Evolutionary conservation across 2,888 invertebrate species (phyloP), one percentile per base, ranked within the genome.

Genomic region (Crepidodera aurea): DNA sequence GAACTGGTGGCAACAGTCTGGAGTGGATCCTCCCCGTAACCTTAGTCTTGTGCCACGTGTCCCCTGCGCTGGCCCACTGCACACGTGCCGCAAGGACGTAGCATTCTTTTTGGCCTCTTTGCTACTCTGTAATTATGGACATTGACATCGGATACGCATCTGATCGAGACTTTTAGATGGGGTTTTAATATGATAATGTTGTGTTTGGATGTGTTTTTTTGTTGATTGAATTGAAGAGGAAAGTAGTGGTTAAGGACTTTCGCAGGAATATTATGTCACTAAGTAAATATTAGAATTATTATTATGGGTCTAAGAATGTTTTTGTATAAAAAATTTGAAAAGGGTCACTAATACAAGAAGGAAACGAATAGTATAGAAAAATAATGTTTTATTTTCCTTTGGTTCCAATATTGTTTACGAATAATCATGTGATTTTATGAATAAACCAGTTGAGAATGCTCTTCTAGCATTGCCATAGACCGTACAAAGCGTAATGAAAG

Each of bases 61-160:
- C 61, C 16, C 44, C 50, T 53, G 56, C 51, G 19, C 58, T 34
- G 32, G 55, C 60, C 64, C 44, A 58, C 63, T 53, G 48, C 16
- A 60, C 74, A 73, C 74, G 74, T 73, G 74, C 51, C 72, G 27
- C 61, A 69, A 70, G 71, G 70, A 72, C 56, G 60, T 40, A 37
- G 29, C 25, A 37, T 55, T 55, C 55, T 55, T 66, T 66, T 59
- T 42, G 50, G 42, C 37, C 58, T 57, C 59, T 64, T 66, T 40
- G 68, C 65, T 62, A 62, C 63, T 67, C 16, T 68, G 64, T 64
- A 68, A 68, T 68, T 66, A 68, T 59, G 40, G 58, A 57, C 68
- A 60, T 64, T 60, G 68, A 66, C 68, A 68, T 60, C 55, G 60
- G 65, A 68, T 68, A 58, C 51, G 58, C 67, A 58, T 65, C 59